Base-by-base conservation (phyloP, 2,797 vertebrate species). In the Sebastes cheni region DNA sequence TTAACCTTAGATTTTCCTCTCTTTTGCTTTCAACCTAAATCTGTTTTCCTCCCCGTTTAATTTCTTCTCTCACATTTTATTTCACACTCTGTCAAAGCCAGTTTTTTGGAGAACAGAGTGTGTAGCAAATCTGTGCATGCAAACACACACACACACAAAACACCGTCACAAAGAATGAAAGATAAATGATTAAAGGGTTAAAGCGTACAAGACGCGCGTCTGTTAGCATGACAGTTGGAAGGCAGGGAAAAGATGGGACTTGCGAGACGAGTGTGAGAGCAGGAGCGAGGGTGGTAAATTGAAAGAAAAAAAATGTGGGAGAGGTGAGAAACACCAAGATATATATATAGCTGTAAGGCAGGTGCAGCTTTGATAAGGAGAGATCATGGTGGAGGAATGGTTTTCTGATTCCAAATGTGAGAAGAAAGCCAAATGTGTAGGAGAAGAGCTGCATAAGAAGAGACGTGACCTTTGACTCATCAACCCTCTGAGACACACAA, bases 321-420 rank as follows among this genome's bases (percentile, higher is more conserved):
- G 84, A 89, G 72, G 89, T 86, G 82, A 89, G 89, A 91, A 88
- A 81, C 55, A 72, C 30, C 6, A 66, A 77, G 82, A 82, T 90
- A 88, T 84, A 86, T 52, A 54, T 66, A 66, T 54, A 54, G 75
- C 73, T 32, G 69, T 50, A 22, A 39, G 72, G 72, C 86, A 91
- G 91, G 77, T 88, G 79, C 67, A 66, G 75, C 74, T 81, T 69
- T 67, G 54, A 82, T 77, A 55, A 59, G 64, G 72, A 80, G 67
- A 39, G 55, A 84, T 77, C n/a, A 71, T 8, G 20, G 34, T 25
- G 30, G 9, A 76, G 18, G 42, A 56, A 74, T 79, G 61, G 52
- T 72, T 79, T 82, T 62, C 22, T 74, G 42, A 39, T 73, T 50
- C 25, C 46, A 70, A 66, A 75, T 59, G 52, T 73, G 29, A 42